Percentiles rank a stretch among this genome's conserved stretches.
Evolutionary conservation across 2,113 vertebrate species (phyloP).

Genomic region (Pollimyrus isidori): DNA sequence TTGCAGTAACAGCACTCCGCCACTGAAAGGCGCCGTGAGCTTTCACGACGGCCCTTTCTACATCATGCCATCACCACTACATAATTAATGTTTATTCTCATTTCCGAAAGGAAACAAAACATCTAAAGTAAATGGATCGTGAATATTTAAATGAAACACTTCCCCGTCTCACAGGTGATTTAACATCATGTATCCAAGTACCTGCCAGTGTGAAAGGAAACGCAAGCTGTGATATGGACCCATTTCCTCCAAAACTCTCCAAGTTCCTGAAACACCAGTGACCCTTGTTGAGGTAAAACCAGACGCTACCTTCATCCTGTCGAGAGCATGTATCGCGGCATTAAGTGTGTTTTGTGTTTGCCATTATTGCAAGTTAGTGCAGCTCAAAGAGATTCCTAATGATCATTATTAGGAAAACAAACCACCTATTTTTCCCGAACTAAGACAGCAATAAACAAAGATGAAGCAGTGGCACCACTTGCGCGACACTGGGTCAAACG

Average conservation of each 20-base stretch:
- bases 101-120: neutral
- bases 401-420: neutral
- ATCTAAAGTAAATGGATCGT: neutral
- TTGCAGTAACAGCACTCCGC: neutral
- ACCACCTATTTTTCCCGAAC: neutral
- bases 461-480: neutral
- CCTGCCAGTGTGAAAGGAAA: neutral
- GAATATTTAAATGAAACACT: conserved; percentile 6
- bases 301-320: neutral
- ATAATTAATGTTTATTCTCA: neutral
- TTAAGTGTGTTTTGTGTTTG: neutral
- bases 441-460: neutral
- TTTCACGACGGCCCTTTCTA: neutral
- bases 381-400: neutral
- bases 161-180: neutral
- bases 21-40: conserved; percentile 11
- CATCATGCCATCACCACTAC: neutral
- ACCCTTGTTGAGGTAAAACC: neutral
- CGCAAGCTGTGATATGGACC: neutral
- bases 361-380: neutral
- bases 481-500: neutral
- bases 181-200: neutral
- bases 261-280: neutral
- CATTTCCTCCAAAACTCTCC: neutral
- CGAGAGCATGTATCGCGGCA: neutral